These are phyloP conservation scores for Heliconius nattereri DNA, from an alignment of 1,140 invertebrate species.

Conservation along the genomic window DNA sequence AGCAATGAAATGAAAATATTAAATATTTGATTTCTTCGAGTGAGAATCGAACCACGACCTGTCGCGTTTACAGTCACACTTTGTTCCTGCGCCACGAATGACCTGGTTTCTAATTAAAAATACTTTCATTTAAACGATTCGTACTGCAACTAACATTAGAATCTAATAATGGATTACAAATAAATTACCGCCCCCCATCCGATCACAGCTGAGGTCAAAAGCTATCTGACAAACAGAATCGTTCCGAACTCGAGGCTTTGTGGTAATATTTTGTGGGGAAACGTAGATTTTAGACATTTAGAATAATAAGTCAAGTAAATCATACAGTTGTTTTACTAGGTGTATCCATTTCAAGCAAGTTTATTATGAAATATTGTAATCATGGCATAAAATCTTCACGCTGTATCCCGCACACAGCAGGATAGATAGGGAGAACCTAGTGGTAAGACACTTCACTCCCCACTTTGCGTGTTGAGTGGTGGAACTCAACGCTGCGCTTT, in stretches of 20 bases:
- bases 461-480: too few relatives aligned
- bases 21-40: too few relatives aligned
- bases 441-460: too few relatives aligned
- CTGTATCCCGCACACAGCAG: too few relatives aligned
- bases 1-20: too few relatives aligned
- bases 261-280: neutral
- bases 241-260: constrained; percentile 12
- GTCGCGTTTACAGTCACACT: too few relatives aligned
- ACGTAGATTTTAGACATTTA: constrained; percentile 8
- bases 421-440: too few relatives aligned
- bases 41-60: too few relatives aligned
- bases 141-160: neutral
- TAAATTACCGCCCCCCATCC: constrained; percentile 18
- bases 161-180: constrained; percentile 7
- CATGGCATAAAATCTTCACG: neutral
- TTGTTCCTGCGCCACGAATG: too few relatives aligned
- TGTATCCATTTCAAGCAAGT: neutral
- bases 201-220: constrained; percentile 17
- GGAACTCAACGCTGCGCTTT: too few relatives aligned
- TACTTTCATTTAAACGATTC: neutral
- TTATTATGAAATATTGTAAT: neutral
- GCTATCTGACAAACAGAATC: constrained; percentile 18
- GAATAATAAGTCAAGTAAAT: constrained; percentile 15
- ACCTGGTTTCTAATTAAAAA: constrained; percentile 5
- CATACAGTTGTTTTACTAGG: neutral